These are phyloP conservation scores for Horisme vitalbata DNA, from an alignment of 2,888 invertebrate genomes.

Conservation along the genomic window DNA sequence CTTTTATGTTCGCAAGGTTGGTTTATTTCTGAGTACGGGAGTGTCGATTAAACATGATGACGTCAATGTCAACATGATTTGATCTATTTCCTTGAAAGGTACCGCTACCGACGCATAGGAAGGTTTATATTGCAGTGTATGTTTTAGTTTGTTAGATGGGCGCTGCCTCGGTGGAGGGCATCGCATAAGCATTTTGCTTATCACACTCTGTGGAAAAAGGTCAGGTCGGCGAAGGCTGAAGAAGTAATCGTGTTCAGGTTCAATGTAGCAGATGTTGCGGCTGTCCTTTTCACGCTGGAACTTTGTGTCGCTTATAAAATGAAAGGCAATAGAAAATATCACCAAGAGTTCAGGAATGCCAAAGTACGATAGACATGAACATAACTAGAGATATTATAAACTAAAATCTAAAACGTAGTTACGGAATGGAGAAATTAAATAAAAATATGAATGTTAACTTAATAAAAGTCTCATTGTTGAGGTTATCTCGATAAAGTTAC, in stretches of 20 bases:
- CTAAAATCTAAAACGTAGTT: conserved; percentile 3
- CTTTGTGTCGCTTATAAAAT: conserved; percentile 43
- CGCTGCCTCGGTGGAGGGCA: conserved; percentile 78
- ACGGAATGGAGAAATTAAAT: conserved; percentile 3
- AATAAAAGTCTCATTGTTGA: conserved; percentile 11
- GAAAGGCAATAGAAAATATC: conserved; percentile 9
- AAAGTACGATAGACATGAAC: conserved; percentile 1
- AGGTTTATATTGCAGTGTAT: conserved; percentile 48
- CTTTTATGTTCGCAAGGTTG: conserved; percentile 40
- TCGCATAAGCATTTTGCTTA: conserved; percentile 76
- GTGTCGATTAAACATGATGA: conserved; percentile 26
- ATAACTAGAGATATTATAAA: conserved; percentile 1
- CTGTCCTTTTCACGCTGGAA: conserved; percentile 51
- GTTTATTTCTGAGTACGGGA: too few species aligned
- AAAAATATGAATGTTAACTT: conserved; percentile 29
- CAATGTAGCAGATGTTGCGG: conserved; percentile 47
- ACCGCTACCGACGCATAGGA: conserved; percentile 24
- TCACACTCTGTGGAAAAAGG: conserved; percentile 72
- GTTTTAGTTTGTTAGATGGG: conserved; percentile 81
- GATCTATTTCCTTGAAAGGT: conserved; percentile 19
- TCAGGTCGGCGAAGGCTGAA: conserved; percentile 58
- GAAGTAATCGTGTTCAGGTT: conserved; percentile 29
- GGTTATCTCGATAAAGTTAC: conserved; percentile 21
- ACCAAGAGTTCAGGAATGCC: conserved; percentile 4
- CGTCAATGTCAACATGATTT: conserved; percentile 23